A percentile compares a stretch with the other conserved stretches of the same genome.
Conservation (phyloP, 2,888 invertebrate genomes). For the Julus scandinavius region DNA sequence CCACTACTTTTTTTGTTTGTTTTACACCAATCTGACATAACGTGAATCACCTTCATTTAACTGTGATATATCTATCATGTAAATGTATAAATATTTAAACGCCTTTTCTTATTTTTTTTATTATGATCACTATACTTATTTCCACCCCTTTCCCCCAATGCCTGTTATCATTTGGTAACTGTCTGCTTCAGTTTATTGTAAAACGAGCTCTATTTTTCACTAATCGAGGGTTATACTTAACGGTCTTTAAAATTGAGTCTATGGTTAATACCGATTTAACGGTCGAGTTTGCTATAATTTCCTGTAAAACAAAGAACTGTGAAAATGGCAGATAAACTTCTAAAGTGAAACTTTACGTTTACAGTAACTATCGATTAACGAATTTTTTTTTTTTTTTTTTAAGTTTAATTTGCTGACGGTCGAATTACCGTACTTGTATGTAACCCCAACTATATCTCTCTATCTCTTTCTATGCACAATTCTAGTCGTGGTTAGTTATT, state of each 20-base stretch:
- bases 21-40: background rate
- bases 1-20: background rate
- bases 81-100: slow-evolving; percentile 30
- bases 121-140: background rate
- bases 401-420: background rate
- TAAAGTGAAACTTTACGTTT: background rate
- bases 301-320: background rate
- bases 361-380: background rate
- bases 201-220: background rate
- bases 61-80: slow-evolving; percentile 42
- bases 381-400: background rate
- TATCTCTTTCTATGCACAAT: slow-evolving; percentile 33
- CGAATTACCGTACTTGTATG: background rate
- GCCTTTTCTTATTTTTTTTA: slow-evolving; percentile 37
- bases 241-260: no score
- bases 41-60: slow-evolving; percentile 28
- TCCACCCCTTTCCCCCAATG: background rate
- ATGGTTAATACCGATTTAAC: background rate
- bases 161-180: background rate
- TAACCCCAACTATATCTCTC: background rate
- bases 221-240: no score
- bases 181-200: background rate
- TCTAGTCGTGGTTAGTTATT: slow-evolving; percentile 38
- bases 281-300: background rate
- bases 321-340: background rate